A percentile compares a stretch with the other conserved stretches of the same genome.
These are phyloP conservation scores for Scylla paramamosain DNA, from an alignment of 1,140 invertebrate genomes.

Conservation along the genomic window DNA sequence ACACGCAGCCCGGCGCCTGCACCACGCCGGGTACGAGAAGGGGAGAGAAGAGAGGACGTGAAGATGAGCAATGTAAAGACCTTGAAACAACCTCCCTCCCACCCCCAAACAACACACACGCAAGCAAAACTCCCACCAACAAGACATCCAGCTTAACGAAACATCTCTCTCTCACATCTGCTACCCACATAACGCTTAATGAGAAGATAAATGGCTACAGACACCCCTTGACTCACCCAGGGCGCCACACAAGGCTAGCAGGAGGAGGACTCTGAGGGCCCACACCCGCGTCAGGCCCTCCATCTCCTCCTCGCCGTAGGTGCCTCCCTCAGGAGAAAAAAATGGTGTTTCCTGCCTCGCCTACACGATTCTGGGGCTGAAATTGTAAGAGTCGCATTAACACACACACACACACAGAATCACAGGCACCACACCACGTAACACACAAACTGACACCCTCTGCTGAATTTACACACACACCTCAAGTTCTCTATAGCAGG, in stretches of 20 bases:
- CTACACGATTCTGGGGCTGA: not conserved
- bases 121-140: too few relatives aligned
- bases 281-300: not conserved
- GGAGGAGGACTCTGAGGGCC: not conserved
- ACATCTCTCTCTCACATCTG: too few relatives aligned
- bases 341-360: not conserved
- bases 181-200: too few relatives aligned
- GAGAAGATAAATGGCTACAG: too few relatives aligned
- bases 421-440: too few relatives aligned
- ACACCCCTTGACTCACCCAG: not conserved
- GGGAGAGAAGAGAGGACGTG: not conserved
- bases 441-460: too few relatives aligned
- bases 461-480: too few relatives aligned
- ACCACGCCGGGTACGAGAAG: not conserved
- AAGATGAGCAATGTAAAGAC: not conserved
- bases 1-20: conserved; percentile 54
- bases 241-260: not conserved
- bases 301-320: not conserved
- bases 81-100: not conserved
- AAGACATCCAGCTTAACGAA: too few relatives aligned
- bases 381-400: not conserved
- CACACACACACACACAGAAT: not conserved
- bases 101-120: too few relatives aligned
- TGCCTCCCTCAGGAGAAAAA: not conserved
- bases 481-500: not conserved